Evolutionary conservation across 2,888 invertebrate species (phyloP).

Genomic region (Pharmacophagus antenor): DNA sequence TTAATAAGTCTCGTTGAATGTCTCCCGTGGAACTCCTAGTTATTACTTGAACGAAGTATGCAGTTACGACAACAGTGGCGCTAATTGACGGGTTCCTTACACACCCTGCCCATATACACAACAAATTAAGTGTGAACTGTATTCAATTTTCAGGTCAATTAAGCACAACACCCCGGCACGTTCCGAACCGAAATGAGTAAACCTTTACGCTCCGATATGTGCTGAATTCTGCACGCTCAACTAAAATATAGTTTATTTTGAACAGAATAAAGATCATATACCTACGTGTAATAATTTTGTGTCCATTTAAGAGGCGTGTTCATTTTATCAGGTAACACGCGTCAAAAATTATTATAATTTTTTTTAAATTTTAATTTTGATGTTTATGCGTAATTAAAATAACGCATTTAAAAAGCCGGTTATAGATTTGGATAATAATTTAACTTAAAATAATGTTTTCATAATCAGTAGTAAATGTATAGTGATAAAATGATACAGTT

Average conservation of each 20-base stretch:
- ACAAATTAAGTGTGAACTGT: conserved; percentile 56
- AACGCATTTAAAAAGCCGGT: no score
- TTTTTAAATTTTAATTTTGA: neutral
- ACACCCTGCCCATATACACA: conserved; percentile 38
- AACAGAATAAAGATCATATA: conserved; percentile 32
- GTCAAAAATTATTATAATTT: conserved; percentile 11
- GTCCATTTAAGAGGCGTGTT: conserved; percentile 19
- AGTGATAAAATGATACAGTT: no score
- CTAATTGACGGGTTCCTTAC: conserved; percentile 34
- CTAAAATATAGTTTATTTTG: conserved; percentile 24
- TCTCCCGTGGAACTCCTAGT: neutral
- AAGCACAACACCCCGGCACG: conserved; percentile 49
- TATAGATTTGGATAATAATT: no score
- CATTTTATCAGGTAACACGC: conserved; percentile 12
- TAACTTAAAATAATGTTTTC: no score
- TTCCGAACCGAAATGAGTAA: conserved; percentile 51
- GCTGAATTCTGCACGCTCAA: conserved; percentile 25
- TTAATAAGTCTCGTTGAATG: conserved; percentile 1
- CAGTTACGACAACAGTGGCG: conserved; percentile 8
- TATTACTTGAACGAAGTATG: conserved; percentile 10
- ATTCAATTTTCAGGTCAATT: conserved; percentile 59
- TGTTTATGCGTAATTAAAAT: no score
- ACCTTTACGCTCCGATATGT: conserved; percentile 46
- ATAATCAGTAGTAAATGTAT: no score
- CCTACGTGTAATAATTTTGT: conserved; percentile 5